phyloP scores from a whole-genome alignment of 2,797 vertebrate species.

The Parauchenoglanis ngamensis region DNA sequence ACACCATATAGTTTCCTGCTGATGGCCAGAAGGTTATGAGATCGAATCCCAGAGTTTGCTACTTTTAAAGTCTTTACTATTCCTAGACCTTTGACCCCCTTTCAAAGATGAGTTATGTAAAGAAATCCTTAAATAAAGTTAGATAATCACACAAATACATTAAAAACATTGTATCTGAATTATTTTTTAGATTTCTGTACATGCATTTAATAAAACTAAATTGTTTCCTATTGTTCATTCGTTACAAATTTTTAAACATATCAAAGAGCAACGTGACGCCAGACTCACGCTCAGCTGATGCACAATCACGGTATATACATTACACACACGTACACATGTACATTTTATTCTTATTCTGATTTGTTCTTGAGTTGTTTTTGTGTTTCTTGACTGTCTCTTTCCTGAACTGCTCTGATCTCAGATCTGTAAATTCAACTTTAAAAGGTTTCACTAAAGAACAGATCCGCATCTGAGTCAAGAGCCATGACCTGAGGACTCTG shows the following conservation, averaged over 20 bases:
- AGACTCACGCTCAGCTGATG: background rate
- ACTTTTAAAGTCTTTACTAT: background rate
- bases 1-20: background rate
- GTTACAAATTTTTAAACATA: background rate
- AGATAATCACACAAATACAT: background rate
- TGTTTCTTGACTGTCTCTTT: background rate
- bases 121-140: background rate
- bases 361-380: background rate
- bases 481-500: constrained; percentile 14
- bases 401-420: constrained; percentile 3
- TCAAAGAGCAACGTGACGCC: background rate
- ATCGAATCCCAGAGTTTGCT: background rate
- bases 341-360: background rate
- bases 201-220: background rate
- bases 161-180: background rate
- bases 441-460: background rate
- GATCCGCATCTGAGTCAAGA: background rate
- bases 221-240: background rate
- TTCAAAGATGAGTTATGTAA: background rate
- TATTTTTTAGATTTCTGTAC: background rate
- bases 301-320: background rate
- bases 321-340: background rate
- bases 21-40: background rate
- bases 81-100: background rate
- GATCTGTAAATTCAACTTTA: constrained; percentile 20